Base-by-base conservation (phyloP, 2,888 invertebrate genomes). In the Orgyia antiqua region DNA sequence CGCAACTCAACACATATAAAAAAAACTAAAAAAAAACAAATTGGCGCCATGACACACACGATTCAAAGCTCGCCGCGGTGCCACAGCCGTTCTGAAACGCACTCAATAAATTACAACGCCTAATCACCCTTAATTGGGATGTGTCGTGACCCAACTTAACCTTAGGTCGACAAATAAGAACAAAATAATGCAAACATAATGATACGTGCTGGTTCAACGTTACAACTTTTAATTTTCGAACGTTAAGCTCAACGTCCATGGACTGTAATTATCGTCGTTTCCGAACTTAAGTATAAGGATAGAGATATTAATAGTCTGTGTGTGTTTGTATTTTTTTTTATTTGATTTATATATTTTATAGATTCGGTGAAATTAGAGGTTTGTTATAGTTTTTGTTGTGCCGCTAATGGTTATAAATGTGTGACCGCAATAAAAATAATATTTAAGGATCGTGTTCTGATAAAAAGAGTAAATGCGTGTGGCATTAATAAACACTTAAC, bases 91-190 rank as follows among this genome's bases (percentile, higher is more conserved):
- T 70, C 59, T 44, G 45, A 62, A 68, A 66, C 72, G 69, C 83
- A 80, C 83, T 72, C 78, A 76, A 84, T 86, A 84, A 83, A 83
- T 86, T 82, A 80, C 66, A 65, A 58, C 51, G 59, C 68, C 83
- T 83, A 84, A 86, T 86, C 84, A 80, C 76, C 72, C 69, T 68
- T 86, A 84, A 86, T 84, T 86, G 84, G 84, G 72, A 69, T 65
- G 73, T 73, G 78, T 76, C 79, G 80, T 83, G 84, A 86, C 84
- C 84, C 84, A 70, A 57, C 78, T 78, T 82, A 84, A 84, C 84
- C 84, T 78, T 58, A 67, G 75, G 70, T 74, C 76, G 56, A 55
- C 51, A 58, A 72, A 76, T 64, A 78, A 73, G 65, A 75, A 78
- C 69, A 77, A 79, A 79, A 74, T 73, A 79, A 78, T 76, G 69